Evolutionary conservation across 92 coral and sea anemone species (phyloP), one percentile per base, ranked within the genome.

Genomic region (Pocillopora grandis): DNA sequence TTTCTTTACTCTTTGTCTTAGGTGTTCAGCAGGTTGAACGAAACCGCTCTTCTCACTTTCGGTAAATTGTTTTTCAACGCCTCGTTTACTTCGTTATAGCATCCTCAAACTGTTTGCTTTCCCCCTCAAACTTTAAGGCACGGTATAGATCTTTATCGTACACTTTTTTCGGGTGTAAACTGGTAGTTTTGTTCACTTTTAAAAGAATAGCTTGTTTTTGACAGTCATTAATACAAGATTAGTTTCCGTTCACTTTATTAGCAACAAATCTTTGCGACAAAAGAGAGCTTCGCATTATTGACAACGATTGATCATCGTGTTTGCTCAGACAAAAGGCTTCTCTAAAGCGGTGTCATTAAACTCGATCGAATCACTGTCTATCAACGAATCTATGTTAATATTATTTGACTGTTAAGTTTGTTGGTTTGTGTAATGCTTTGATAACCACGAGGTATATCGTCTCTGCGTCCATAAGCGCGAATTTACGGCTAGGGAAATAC

Each of bases 71-170:
- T 18, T 8, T 27, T 58, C 37, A 23, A 71, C 35, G 19, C 52
- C 74, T 69, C 42, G 17, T 35, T 61, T 1, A 15, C 11, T 57
- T 13, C 14, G 65, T 57, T 48, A 61, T 59, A 31, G 8, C 17
- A 56, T 80, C 58, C 27, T 15, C 49, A 80, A 80, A 71, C 65
- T 57, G 77, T 69, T 80, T 70, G 49, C 8, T 68, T 33, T 58
- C 2, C 37, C 12, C 33, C 57, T 76, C 14, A 18, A 59, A 59
- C 15, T 35, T 63, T 20, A 10, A 15, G 48, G 17, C 8, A 31
- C 17, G 58, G 27, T 65, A 76, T 42, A 27, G 80, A 76, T 76
- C 20, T 16, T 2, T 31, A 17, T 70, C 56, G 17, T 49, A 37
- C 75, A 70, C 13, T 70, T 8, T 33, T 19, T 33, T 35, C 52